Evolutionary conservation across 1,140 invertebrate genomes (phyloP).

Genomic region (Parasteatoda tepidariorum): DNA sequence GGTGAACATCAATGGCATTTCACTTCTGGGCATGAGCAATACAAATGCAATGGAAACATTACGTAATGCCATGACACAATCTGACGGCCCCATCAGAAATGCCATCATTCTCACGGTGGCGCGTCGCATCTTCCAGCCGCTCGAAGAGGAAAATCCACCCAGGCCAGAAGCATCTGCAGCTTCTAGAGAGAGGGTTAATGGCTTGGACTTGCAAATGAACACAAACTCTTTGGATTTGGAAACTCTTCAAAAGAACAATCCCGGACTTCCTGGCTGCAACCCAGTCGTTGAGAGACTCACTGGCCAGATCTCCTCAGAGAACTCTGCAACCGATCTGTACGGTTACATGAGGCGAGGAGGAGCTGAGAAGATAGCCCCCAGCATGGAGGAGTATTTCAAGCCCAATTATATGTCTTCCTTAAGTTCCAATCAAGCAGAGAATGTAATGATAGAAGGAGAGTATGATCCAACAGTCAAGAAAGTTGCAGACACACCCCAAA

Average conservation of each 20-base stretch:
- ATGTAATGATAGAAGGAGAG: conserved; percentile 42
- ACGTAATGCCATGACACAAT: conserved; percentile 81
- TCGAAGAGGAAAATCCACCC: neutral
- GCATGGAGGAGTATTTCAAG: neutral
- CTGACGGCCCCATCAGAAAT: conserved; percentile 83
- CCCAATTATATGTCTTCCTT: neutral
- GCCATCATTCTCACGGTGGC: conserved; percentile 88
- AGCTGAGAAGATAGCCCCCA: neutral
- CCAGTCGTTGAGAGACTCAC: conserved; percentile 50
- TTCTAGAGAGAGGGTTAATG: neutral
- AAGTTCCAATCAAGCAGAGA: conserved; percentile 16
- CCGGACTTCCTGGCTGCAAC: conserved; percentile 37
- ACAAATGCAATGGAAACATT: conserved; percentile 95
- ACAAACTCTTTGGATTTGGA: conserved; percentile 6
- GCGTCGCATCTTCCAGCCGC: conserved; percentile 71
- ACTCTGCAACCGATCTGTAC: neutral
- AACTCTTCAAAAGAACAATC: conserved; percentile 20
- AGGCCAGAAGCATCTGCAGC: neutral
- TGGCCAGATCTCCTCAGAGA: conserved; percentile 3
- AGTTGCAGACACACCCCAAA: neutral
- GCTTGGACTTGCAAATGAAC: neutral
- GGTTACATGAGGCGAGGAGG: neutral
- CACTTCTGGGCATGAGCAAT: conserved; percentile 88
- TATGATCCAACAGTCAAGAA: conserved; percentile 37
- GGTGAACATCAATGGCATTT: conserved; percentile 91